Conservation (phyloP, 2,113 vertebrate species). For the Coptodon rendalli region DNA sequence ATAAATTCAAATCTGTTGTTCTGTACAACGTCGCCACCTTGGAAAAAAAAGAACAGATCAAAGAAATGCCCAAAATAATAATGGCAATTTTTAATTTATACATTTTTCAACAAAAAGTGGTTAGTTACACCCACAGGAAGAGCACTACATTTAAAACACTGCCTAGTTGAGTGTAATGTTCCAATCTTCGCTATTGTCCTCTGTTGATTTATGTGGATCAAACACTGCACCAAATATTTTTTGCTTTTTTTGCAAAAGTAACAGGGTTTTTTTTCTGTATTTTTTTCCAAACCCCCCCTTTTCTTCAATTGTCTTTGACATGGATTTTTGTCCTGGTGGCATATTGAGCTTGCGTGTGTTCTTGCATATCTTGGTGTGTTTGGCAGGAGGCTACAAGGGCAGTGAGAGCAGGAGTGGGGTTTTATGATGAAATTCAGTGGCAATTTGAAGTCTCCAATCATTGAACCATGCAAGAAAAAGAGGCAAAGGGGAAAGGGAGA, state of each 20-base stretch:
- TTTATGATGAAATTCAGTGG: constrained; percentile 73
- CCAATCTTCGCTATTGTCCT: background rate
- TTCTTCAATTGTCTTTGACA: background rate
- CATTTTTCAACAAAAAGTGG: background rate
- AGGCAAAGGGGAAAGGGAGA: background rate
- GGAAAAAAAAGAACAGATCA: background rate
- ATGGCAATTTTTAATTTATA: background rate
- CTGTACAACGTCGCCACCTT: fast-evolving
- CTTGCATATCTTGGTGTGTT: constrained; percentile 39
- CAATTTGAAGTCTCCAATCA: constrained; percentile 67
- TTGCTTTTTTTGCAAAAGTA: background rate
- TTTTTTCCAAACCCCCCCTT: background rate
- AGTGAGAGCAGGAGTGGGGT: constrained; percentile 38
- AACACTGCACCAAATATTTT: constrained; percentile 18
- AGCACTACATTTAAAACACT: constrained; percentile 4
- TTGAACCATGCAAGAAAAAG: constrained; percentile 15
- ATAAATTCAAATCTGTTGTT: background rate
- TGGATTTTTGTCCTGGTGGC: background rate
- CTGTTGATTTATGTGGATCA: constrained; percentile 14
- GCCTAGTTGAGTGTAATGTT: constrained; percentile 12
- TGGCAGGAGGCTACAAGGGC: constrained; percentile 63
- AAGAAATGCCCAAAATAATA: background rate
- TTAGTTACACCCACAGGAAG: background rate
- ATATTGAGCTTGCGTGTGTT: constrained; percentile 8
- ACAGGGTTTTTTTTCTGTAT: background rate